These are phyloP conservation scores for Sturnus vulgaris DNA, from an alignment of 2,113 vertebrate genomes.

Conservation along the genomic window DNA sequence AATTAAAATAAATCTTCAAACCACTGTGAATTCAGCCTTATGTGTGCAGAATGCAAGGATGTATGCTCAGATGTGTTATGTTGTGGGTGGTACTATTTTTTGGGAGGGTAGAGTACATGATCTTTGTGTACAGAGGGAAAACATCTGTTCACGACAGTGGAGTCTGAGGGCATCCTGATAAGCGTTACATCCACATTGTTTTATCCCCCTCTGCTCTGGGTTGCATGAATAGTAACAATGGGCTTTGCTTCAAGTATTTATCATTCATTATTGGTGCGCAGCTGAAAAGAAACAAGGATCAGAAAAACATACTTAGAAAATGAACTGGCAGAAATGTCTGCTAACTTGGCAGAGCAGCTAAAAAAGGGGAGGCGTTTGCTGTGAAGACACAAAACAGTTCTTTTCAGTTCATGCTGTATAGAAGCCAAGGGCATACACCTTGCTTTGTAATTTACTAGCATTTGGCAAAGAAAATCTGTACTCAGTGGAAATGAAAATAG, in stretches of 20 bases:
- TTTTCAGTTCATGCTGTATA: background rate
- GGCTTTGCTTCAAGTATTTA: background rate
- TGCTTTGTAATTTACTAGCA: background rate
- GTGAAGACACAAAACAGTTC: background rate
- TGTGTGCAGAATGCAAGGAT: background rate
- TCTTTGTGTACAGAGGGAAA: background rate
- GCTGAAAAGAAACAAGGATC: background rate
- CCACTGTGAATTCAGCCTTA: background rate
- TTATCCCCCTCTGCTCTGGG: background rate
- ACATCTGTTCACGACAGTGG: background rate
- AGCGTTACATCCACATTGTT: background rate
- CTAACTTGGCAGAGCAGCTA: background rate
- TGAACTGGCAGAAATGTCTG: background rate
- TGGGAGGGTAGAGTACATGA: background rate
- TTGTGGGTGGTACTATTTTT: background rate
- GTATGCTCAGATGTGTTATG: background rate
- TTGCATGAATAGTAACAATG: background rate
- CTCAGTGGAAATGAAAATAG: background rate
- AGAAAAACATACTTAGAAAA: background rate
- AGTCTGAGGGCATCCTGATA: background rate
- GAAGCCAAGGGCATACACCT: background rate
- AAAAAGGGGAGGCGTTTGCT: background rate
- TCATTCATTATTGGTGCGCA: background rate
- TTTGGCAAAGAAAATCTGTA: background rate
- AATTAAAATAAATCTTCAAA: background rate